Conservation (phyloP, 2,888 invertebrate genomes). For the Drosophila hamatofila region DNA sequence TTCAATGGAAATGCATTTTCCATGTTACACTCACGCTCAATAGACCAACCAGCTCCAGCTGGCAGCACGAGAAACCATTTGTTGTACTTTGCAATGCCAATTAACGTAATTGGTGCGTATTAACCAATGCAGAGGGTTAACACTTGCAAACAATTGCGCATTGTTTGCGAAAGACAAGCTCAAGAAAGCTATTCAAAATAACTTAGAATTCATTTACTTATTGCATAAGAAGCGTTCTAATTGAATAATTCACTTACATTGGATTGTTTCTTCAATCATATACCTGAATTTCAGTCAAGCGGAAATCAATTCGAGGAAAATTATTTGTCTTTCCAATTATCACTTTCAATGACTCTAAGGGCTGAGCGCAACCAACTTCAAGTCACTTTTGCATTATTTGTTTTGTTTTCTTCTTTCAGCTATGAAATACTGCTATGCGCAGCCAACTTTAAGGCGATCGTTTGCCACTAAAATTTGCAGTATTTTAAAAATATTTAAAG, state of each 20-base stretch:
- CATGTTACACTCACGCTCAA: conserved; percentile 2
- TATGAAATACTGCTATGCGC: background rate
- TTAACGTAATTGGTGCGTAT: conserved; percentile 24
- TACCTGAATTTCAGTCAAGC: background rate
- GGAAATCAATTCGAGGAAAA: background rate
- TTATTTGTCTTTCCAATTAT: background rate
- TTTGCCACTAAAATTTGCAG: background rate
- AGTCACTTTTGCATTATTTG: background rate
- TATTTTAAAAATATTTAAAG: background rate
- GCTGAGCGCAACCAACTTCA: background rate
- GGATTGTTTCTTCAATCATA: background rate
- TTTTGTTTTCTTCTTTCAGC: background rate
- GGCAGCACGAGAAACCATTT: conserved; percentile 16
- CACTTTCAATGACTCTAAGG: background rate
- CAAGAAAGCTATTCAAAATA: background rate
- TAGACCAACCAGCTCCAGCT: background rate
- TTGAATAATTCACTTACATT: background rate
- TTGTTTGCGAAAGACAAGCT: background rate
- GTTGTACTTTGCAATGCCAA: conserved; percentile 25
- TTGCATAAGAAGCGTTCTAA: background rate
- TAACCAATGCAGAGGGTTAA: conserved; percentile 8
- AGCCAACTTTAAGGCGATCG: conserved; percentile 3
- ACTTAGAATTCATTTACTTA: no score
- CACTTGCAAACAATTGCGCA: conserved; percentile 18
- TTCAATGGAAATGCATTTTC: conserved; percentile 14